These are phyloP conservation scores for Otocyon megalotis DNA, from an alignment of 2,113 vertebrate species.

Conservation along the genomic window DNA sequence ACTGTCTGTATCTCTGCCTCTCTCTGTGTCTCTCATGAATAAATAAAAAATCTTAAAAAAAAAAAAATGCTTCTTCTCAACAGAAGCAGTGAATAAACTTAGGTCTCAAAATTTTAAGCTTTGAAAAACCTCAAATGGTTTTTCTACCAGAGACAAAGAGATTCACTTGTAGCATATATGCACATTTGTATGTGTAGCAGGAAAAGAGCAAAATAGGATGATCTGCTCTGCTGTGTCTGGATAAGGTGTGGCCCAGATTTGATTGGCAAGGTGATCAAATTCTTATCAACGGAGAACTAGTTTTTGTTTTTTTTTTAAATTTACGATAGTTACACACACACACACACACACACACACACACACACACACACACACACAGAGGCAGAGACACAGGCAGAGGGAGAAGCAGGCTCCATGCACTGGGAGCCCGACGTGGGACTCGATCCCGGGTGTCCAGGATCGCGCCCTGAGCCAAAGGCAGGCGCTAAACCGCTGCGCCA, in stretches of 20 bases:
- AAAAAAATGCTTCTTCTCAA: conserved; percentile 13
- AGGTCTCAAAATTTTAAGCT: background rate
- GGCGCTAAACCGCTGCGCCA: too few relatives aligned
- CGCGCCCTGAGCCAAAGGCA: too few relatives aligned
- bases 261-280: background rate
- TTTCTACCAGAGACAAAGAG: background rate
- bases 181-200: background rate
- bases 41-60: too few relatives aligned
- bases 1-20: too few relatives aligned
- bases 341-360: too few relatives aligned
- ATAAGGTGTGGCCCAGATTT: background rate
- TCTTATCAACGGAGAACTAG: background rate
- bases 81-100: background rate
- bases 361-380: too few relatives aligned
- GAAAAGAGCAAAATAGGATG: background rate
- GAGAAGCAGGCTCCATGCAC: too few relatives aligned
- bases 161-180: background rate
- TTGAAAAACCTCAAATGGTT: background rate
- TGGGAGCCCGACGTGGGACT: too few relatives aligned
- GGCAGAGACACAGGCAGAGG: too few relatives aligned
- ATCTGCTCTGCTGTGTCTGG: background rate
- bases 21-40: too few relatives aligned
- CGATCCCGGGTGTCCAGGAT: too few relatives aligned
- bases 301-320: background rate
- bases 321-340: too few relatives aligned